These are phyloP conservation scores for Sprattus sprattus DNA, from an alignment of 2,113 vertebrate species.

Conservation along the genomic window DNA sequence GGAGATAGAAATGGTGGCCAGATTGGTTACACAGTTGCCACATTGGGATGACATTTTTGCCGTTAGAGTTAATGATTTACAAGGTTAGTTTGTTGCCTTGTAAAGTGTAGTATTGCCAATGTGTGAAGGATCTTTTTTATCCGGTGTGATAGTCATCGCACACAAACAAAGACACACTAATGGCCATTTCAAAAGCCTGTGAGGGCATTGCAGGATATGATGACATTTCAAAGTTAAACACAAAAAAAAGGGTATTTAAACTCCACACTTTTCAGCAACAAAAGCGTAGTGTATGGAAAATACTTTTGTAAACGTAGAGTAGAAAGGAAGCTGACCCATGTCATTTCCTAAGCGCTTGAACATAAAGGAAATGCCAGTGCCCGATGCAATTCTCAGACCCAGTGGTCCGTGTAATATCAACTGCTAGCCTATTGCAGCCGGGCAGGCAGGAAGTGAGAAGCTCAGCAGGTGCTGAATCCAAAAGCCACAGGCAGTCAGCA, in stretches of 20 bases:
- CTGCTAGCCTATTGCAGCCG: constrained; percentile 24
- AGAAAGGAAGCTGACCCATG: constrained; percentile 15
- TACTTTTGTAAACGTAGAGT: background rate
- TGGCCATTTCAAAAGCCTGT: background rate
- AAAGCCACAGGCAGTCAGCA: constrained; percentile 23
- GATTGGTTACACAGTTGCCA: background rate
- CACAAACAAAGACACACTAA: background rate
- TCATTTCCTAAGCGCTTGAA: background rate
- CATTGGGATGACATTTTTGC: constrained; percentile 2
- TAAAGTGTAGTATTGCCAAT: background rate
- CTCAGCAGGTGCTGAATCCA: constrained; percentile 30
- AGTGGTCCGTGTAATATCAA: constrained; percentile 41
- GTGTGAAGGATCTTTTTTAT: background rate
- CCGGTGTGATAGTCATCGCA: background rate
- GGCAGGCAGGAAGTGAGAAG: constrained; percentile 12
- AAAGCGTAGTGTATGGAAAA: background rate
- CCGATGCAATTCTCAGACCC: constrained; percentile 25
- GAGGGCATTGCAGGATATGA: background rate
- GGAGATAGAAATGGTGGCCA: constrained; percentile 21
- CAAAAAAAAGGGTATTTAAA: background rate
- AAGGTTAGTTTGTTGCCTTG: background rate
- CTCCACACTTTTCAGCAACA: background rate
- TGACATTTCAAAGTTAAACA: background rate
- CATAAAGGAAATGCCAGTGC: constrained; percentile 36
- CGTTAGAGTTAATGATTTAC: constrained; percentile 4